phyloP scores from a whole-genome alignment of 2,888 invertebrate genomes.

The Autographa gamma region DNA sequence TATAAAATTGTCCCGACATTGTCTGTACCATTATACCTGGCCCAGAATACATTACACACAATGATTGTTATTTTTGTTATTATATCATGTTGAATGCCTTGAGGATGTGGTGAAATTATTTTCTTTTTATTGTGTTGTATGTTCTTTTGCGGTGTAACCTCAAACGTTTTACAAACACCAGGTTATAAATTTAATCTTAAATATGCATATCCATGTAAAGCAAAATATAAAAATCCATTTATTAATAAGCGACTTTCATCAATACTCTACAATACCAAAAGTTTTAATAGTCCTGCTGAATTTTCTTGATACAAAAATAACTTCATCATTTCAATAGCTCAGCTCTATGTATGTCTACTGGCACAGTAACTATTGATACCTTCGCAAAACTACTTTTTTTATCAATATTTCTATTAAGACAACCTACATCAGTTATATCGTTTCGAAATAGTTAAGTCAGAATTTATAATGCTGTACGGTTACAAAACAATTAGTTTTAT shows the following conservation, averaged over 20 bases:
- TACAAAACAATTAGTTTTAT: slow-evolving; percentile 7
- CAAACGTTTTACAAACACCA: background rate
- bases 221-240: no score
- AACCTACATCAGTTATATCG: background rate
- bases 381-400: background rate
- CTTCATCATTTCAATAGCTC: background rate
- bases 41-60: background rate
- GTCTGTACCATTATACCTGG: background rate
- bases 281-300: no score
- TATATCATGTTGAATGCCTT: slow-evolving; percentile 1
- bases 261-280: no score
- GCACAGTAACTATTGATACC: background rate
- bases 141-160: background rate
- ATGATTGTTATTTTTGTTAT: background rate
- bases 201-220: no score
- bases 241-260: no score
- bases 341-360: background rate
- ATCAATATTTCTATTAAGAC: background rate
- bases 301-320: no score
- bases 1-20: background rate
- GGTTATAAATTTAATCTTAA: background rate
- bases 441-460: background rate
- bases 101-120: slow-evolving; percentile 1
- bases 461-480: background rate
- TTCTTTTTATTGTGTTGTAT: background rate